phyloP scores from a whole-genome alignment of 1,140 invertebrate species.

The Drosophila sturtevanti region DNA sequence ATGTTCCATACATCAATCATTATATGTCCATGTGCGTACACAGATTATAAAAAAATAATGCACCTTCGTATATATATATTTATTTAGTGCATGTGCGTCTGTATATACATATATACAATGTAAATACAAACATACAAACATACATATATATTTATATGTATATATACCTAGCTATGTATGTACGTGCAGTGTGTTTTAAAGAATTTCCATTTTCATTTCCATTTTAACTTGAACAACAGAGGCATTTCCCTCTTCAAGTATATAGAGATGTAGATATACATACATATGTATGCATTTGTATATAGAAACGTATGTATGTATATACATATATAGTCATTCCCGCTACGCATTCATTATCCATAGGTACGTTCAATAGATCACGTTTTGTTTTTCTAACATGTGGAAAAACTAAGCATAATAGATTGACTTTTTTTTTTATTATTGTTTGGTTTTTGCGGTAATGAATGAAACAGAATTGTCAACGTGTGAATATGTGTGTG shows the following conservation, averaged over 20 bases:
- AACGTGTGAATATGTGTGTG: not conserved
- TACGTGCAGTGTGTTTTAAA: not conserved
- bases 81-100: not conserved
- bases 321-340: not conserved
- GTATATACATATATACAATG: too few relatives aligned
- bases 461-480: conserved; percentile 21
- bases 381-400: conserved; percentile 19
- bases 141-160: too few relatives aligned
- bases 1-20: conserved; percentile 22
- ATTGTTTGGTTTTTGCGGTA: conserved; percentile 1
- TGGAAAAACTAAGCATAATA: conserved; percentile 36
- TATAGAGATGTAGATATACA: conserved; percentile 3
- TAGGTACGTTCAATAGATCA: conserved; percentile 28
- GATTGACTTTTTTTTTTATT: conserved; percentile 15
- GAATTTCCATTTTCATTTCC: conserved; percentile 43
- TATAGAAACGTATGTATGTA: conserved; percentile 11
- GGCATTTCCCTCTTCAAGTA: conserved; percentile 29
- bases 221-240: conserved; percentile 22
- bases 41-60: conserved; percentile 30
- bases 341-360: not conserved
- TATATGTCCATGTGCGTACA: conserved; percentile 34
- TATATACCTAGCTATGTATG: too few relatives aligned
- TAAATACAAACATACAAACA: too few relatives aligned
- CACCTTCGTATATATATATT: not conserved
- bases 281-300: not conserved